A percentile compares a stretch with the other conserved stretches of the same genome.
Evolutionary conservation across 2,113 vertebrate genomes (phyloP).

Genomic region (Cyphomyrus discorhynchus): DNA sequence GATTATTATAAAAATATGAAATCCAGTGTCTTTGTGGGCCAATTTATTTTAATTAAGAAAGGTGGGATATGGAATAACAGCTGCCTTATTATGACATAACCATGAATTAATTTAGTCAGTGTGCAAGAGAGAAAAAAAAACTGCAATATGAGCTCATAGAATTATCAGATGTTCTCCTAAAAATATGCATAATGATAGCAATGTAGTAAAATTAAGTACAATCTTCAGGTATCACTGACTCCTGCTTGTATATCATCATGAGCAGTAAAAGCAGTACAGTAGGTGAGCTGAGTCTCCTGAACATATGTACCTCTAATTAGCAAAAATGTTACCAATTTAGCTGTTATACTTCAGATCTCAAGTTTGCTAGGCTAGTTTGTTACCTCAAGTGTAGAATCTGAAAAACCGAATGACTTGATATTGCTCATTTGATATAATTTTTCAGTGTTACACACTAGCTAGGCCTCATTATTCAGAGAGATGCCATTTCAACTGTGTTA

Average conservation of each 20-base stretch:
- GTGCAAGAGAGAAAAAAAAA: background rate
- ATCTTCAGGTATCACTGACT: background rate
- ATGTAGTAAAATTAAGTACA: background rate
- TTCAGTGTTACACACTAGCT: slow-evolving; percentile 9
- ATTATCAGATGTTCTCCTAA: background rate
- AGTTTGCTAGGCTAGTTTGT: background rate
- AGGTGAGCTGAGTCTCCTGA: too few relatives aligned
- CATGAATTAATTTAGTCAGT: background rate
- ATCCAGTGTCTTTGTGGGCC: slow-evolving; percentile 5
- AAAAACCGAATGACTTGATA: slow-evolving; percentile 13
- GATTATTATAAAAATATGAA: slow-evolving; percentile 19
- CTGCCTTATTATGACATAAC: background rate
- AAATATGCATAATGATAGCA: background rate
- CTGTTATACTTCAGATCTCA: background rate
- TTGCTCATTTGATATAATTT: background rate
- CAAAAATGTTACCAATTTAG: background rate
- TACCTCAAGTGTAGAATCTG: background rate
- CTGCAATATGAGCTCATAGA: background rate
- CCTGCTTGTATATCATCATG: background rate
- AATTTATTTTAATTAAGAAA: slow-evolving; percentile 8
- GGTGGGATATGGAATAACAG: background rate
- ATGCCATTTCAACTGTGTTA: slow-evolving; percentile 9
- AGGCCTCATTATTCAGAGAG: slow-evolving; percentile 18
- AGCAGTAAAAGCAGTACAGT: background rate
- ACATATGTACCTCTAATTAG: background rate